Evolutionary conservation across 2,113 vertebrate species (phyloP), one percentile per base, ranked within the genome.

Genomic region (Syrmaticus mikado): DNA sequence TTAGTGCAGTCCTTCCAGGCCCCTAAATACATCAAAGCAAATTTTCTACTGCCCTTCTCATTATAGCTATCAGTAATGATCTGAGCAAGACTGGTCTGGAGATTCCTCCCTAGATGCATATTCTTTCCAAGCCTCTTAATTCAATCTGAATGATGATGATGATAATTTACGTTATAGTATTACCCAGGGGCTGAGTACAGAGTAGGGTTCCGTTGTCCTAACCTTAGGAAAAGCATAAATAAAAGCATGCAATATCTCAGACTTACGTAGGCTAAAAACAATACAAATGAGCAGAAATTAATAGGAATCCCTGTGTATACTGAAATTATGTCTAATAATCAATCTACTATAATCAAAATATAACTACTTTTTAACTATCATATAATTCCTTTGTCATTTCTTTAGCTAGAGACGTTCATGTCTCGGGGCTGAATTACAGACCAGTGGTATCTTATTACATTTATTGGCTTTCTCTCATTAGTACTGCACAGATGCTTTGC

Each of bases 61-160:
- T 92, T 95, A 81, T 3, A 88, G 57, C 46, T 87, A 70, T 93
- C 85, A 62, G 40, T 92, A 95, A 91, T 68, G 79, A 94, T 85
- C 85, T 92, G 78, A 93, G 85, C 65, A 91, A 89, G 79, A 72
- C 46, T 85, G 58, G 76, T 91, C 61, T 2, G 1, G 73, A 92
- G 76, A 93, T 87, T 88, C 79, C 68, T 94, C 94, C 91, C 93
- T 46, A 64, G 93, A 74, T 95, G 85, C 82, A 81, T 74, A 83
- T 93, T 93, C 72, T 92, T 96, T 90, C 68, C 73, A 88, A 81
- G 65, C 76, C 82, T 94, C 88, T 88, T 95, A 96, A 95, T 96
- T 96, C 94, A 92, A 80, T 96, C 80, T 93, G 82, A 85, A 92
- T 88, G 65, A 95, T 89, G 89, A 94, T 96, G 78, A 93, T 92